A percentile compares a stretch with the other conserved stretches of the same genome.
phyloP scores from a whole-genome alignment of 2,113 vertebrate genomes.

The Propithecus coquereli region DNA sequence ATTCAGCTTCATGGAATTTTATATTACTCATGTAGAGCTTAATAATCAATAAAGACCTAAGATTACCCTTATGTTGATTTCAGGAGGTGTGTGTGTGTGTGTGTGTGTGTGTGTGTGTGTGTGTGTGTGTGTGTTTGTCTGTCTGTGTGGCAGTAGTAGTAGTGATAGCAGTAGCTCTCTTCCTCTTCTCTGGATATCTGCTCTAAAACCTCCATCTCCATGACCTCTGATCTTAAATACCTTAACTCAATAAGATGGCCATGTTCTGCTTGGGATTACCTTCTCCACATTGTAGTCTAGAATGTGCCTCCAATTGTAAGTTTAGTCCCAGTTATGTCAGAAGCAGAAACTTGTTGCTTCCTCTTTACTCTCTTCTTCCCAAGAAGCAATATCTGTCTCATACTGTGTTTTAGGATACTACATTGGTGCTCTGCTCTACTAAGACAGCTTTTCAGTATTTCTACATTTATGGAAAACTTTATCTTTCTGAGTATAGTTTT shows the following conservation, averaged over 20 bases:
- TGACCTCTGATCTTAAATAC: neutral
- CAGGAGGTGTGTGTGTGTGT: neutral
- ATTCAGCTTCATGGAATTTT: neutral
- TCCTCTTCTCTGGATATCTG: neutral
- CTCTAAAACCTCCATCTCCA: neutral
- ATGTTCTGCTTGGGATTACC: neutral
- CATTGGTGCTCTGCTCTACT: neutral
- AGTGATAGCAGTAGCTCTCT: neutral
- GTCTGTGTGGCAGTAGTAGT: neutral
- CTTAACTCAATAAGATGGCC: neutral
- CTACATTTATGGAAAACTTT: neutral
- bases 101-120: neutral
- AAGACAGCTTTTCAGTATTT: neutral
- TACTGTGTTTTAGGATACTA: neutral
- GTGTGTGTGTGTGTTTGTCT: accelerated
- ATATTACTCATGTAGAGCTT: neutral
- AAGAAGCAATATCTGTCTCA: neutral
- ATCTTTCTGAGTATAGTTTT: neutral
- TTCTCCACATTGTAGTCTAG: neutral
- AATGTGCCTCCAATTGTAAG: neutral
- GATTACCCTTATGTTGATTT: neutral
- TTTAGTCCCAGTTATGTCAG: neutral
- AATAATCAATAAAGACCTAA: neutral
- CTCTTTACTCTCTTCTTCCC: neutral
- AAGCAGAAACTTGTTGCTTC: neutral